Evolutionary conservation across 2,888 invertebrate genomes (phyloP).

Genomic region (Augochlorella aurata): DNA sequence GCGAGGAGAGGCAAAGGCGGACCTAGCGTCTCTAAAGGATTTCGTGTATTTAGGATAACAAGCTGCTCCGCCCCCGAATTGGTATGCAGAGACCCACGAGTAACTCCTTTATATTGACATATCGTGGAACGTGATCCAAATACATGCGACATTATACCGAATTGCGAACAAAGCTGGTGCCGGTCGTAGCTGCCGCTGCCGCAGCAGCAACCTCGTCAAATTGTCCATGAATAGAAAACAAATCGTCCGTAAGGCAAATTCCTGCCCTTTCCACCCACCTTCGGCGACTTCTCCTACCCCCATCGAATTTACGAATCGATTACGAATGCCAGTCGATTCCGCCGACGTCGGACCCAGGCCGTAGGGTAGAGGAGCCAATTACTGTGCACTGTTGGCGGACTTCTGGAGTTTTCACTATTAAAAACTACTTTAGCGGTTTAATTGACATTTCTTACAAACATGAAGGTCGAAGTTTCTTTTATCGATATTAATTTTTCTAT

Average conservation of each 20-base stretch:
- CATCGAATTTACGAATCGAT: constrained; percentile 61
- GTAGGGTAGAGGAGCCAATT: too few species aligned
- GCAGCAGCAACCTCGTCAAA: constrained; percentile 68
- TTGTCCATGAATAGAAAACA: constrained; percentile 78
- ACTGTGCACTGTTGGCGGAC: too few species aligned
- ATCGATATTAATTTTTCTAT: too few species aligned
- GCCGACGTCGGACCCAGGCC: background rate
- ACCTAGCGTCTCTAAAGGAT: constrained; percentile 78
- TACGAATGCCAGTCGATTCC: constrained; percentile 49
- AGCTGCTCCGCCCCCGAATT: constrained; percentile 79
- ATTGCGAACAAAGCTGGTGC: constrained; percentile 76
- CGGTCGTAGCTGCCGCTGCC: constrained; percentile 27
- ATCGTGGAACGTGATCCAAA: constrained; percentile 82
- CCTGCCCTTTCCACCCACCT: constrained; percentile 3
- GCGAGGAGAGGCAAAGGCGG: constrained; percentile 56
- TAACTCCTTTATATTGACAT: constrained; percentile 82
- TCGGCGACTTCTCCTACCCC: background rate
- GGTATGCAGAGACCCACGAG: constrained; percentile 79
- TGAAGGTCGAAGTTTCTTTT: too few species aligned
- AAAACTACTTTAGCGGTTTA: too few species aligned
- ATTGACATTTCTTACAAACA: too few species aligned
- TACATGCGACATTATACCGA: constrained; percentile 81
- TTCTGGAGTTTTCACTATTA: too few species aligned
- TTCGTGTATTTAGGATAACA: constrained; percentile 82
- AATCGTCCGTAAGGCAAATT: constrained; percentile 77